Base-by-base conservation (phyloP, 2,113 vertebrate genomes). In the Lethenteron reissneri region DNA sequence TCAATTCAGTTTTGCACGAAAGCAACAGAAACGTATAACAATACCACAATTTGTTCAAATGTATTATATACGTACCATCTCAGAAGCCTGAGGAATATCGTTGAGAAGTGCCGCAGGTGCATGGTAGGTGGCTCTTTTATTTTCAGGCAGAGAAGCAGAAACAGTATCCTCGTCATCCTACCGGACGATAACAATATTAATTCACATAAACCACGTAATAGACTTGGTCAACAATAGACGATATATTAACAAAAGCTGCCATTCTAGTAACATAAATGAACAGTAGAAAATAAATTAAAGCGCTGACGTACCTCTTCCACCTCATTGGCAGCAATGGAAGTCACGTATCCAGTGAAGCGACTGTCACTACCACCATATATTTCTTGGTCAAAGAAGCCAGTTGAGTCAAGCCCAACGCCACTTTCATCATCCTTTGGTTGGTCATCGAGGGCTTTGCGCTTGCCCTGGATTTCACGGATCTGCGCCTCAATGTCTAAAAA, bases 301-400 rank as follows among this genome's bases (percentile, higher is more conserved):
- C 41, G 41, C 41, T 41, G 41, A 86, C 88, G 85, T 81, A 92
- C 92, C 58, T 99, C 92, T 80, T 97, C 94, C 78, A 95, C 85
- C 75, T 99, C 92, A 73, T 92, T 96, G 72, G 94, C 91, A 73
- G 94, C 91, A 70, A 99, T 99, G 58, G 94, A 99, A 58, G 94
- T 99, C 74, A 99, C 90, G 1, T 99, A 99, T 78, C 94, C 94
- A 73, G 85, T 86, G 80, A 99, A 97, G 70, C 94, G 87, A 76
- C 90, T 97, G 77, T 99, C 94, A 60, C 85, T 96, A 76, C 94
- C 94, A 59, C 89, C 94, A 58, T 97, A 99, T 76, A 99, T 99
- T 78, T 99, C 94, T 78, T 94, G 91, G 76, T 99, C 94, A 69
- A 84, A 97, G 74, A 91, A 94, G 13, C 94, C 94, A 57, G 94